These are phyloP conservation scores for Trematomus loennbergii DNA, from an alignment of 2,113 vertebrate species.

Conservation along the genomic window DNA sequence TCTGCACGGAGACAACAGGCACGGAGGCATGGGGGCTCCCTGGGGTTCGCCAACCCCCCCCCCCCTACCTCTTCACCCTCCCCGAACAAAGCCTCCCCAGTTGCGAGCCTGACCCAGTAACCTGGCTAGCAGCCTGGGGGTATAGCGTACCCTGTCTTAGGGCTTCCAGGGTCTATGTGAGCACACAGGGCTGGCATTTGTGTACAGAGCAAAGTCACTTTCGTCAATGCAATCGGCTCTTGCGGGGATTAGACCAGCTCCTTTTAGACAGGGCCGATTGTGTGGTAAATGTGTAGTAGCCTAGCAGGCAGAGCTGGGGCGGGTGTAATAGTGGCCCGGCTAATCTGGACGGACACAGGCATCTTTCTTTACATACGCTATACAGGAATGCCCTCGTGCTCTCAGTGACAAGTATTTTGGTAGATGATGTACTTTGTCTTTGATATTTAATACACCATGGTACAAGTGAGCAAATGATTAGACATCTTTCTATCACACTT, in stretches of 20 bases:
- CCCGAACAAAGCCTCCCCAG: conserved; percentile 82
- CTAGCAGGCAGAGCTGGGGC: conserved; percentile 53
- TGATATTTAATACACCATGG: conserved; percentile 23
- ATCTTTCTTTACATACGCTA: conserved; percentile 68
- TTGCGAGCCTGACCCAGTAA: conserved; percentile 84
- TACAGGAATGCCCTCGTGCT: conserved; percentile 62
- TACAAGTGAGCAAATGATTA: conserved; percentile 1
- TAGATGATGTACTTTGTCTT: conserved; percentile 29
- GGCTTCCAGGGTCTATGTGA: conserved; percentile 61
- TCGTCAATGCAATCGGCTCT: conserved; percentile 76
- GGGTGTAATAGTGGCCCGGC: conserved; percentile 58
- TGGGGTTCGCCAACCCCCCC: conserved; percentile 62
- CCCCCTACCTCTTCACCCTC: conserved; percentile 58
- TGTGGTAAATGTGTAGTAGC: conserved; percentile 67
- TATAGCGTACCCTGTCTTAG: conserved; percentile 73
- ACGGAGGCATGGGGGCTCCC: conserved; percentile 70
- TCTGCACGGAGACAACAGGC: conserved; percentile 78
- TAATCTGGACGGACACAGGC: conserved; percentile 77
- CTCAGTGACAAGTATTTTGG: conserved; percentile 44
- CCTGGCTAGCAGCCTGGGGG: conserved; percentile 80
- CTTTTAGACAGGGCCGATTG: conserved; percentile 76
- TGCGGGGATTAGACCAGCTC: conserved; percentile 75
- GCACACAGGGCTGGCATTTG: conserved; percentile 72
- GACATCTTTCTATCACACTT: conserved; percentile 12
- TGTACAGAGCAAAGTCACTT: conserved; percentile 76